Conservation (phyloP, 2,113 vertebrate genomes). For the Vireo altiloquus region DNA sequence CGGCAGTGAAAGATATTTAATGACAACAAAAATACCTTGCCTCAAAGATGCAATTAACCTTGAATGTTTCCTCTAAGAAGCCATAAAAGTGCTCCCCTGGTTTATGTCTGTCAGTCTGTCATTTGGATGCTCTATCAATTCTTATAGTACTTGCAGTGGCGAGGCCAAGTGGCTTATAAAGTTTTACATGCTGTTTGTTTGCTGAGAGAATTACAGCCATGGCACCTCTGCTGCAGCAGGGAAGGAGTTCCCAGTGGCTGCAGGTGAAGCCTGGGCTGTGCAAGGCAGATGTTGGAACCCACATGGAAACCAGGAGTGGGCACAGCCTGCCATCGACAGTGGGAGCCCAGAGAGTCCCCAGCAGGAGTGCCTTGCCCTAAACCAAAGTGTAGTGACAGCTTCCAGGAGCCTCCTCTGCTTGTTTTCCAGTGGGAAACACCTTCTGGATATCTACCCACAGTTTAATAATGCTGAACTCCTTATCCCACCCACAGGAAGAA, state of each 20-base stretch:
- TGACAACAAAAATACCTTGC: constrained; percentile 20
- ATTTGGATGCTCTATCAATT: background rate
- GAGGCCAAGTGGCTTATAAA: constrained; percentile 38
- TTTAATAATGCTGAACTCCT: background rate
- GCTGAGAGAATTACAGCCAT: background rate
- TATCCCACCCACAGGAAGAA: background rate
- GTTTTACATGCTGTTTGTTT: constrained; percentile 13
- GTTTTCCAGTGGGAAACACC: background rate
- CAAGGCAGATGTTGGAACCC: background rate
- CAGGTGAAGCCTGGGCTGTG: background rate
- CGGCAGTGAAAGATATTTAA: constrained; percentile 23
- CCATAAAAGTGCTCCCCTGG: constrained; percentile 36
- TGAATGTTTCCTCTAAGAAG: constrained; percentile 33
- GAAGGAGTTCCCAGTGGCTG: background rate
- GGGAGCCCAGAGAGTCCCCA: background rate
- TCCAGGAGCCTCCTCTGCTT: background rate
- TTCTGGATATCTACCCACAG: background rate
- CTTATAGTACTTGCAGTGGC: background rate
- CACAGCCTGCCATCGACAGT: background rate
- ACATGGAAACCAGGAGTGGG: background rate
- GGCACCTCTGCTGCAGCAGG: background rate
- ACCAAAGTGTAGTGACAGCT: background rate
- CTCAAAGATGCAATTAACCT: constrained; percentile 58
- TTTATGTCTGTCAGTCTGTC: constrained; percentile 22
- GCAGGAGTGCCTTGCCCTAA: background rate